Evolutionary conservation across 1,140 invertebrate species (phyloP).

Genomic region (Drosophila novamexicana): DNA sequence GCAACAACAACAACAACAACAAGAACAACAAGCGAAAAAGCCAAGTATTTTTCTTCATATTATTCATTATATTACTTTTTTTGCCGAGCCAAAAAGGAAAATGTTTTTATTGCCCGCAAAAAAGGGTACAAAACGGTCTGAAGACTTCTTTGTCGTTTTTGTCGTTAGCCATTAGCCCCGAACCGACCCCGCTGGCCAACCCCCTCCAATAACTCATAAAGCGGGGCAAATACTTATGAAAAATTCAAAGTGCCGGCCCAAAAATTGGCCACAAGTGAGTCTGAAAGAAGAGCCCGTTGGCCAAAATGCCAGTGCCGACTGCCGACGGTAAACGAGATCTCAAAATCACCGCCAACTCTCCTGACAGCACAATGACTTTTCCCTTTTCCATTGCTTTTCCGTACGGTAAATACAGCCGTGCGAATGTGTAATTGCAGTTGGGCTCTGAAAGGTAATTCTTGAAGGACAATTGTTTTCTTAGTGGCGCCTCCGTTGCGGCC

Average conservation of each 20-base stretch:
- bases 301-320: slow-evolving; percentile 56
- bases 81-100: slow-evolving; percentile 57
- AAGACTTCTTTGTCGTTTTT: slow-evolving; percentile 41
- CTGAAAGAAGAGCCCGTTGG: neutral
- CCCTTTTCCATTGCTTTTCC: slow-evolving; percentile 39
- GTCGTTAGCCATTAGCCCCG: slow-evolving; percentile 67
- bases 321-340: slow-evolving; percentile 67
- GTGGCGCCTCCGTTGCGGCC: slow-evolving; percentile 47
- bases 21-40: slow-evolving; percentile 18
- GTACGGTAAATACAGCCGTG: neutral
- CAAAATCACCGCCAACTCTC: slow-evolving; percentile 38
- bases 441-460: slow-evolving; percentile 15
- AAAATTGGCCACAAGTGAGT: slow-evolving; percentile 37
- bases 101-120: slow-evolving; percentile 82
- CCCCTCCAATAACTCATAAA: slow-evolving; percentile 24
- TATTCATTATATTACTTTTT: slow-evolving; percentile 75
- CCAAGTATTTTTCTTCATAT: slow-evolving; percentile 81
- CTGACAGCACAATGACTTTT: slow-evolving; percentile 78
- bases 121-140: slow-evolving; percentile 75
- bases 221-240: slow-evolving; percentile 66
- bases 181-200: slow-evolving; percentile 15
- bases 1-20: slow-evolving; percentile 34
- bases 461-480: slow-evolving; percentile 63
- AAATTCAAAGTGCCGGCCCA: slow-evolving; percentile 66
- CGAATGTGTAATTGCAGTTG: slow-evolving; percentile 74